Percentiles rank a stretch among this genome's conserved stretches.
Evolutionary conservation across 2,888 invertebrate species (phyloP).

Genomic region (Drosophila vallismaia): DNA sequence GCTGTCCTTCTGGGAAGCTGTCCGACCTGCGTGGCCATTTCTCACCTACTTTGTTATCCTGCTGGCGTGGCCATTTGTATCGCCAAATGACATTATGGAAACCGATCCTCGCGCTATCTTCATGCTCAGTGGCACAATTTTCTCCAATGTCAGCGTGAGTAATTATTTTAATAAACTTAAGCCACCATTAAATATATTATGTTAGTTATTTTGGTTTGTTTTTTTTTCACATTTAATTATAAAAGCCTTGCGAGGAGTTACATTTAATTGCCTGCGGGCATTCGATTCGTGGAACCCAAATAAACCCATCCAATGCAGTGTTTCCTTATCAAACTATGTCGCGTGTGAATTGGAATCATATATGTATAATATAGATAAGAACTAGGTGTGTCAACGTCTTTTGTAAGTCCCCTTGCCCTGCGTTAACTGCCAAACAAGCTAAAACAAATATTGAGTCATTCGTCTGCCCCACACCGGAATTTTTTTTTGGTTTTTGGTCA

Average conservation of each 20-base stretch:
- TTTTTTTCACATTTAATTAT: not conserved
- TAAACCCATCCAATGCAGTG: not conserved
- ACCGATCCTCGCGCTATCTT: constrained; percentile 94
- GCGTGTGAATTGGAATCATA: constrained; percentile 38
- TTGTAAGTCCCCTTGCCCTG: constrained; percentile 22
- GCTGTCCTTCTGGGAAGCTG: constrained; percentile 91
- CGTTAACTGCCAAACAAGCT: constrained; percentile 36
- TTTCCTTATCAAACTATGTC: constrained; percentile 30
- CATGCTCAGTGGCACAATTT: constrained; percentile 96
- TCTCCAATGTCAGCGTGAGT: constrained; percentile 98
- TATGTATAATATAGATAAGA: constrained; percentile 32
- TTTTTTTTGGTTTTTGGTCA: not conserved
- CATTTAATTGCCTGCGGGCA: not conserved
- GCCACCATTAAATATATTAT: not conserved
- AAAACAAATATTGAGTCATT: constrained; percentile 32
- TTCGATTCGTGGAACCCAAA: not conserved
- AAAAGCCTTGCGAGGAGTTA: not conserved
- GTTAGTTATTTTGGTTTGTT: not conserved
- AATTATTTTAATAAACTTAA: not conserved
- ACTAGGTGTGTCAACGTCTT: constrained; percentile 26
- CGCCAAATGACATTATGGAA: constrained; percentile 92
- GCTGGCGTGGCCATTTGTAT: constrained; percentile 91
- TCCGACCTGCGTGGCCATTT: constrained; percentile 94
- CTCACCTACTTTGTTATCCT: constrained; percentile 89
- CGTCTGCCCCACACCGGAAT: constrained; percentile 9